Percentiles rank a stretch among this genome's conserved stretches.
Evolutionary conservation across 2,113 vertebrate species (phyloP).

Genomic region (Poecilia latipinna): DNA sequence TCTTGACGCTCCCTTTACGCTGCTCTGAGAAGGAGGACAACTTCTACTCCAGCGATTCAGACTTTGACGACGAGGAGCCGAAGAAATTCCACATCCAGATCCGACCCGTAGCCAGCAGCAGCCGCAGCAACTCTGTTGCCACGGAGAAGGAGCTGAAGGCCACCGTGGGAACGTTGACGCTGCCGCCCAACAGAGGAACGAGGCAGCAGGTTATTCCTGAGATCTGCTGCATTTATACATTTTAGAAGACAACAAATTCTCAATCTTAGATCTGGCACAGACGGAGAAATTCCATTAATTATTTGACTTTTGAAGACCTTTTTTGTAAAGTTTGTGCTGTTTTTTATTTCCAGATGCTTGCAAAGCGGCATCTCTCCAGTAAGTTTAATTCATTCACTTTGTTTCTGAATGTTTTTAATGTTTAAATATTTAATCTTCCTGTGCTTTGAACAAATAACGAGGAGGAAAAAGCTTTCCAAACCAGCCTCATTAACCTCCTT

Average conservation of each 20-base stretch:
- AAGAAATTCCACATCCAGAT: constrained; percentile 92
- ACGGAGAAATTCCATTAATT: no score
- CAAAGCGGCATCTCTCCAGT: constrained; percentile 86
- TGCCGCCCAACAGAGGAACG: constrained; percentile 84
- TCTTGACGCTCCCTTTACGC: constrained; percentile 83
- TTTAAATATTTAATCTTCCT: no score
- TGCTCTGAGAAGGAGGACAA: constrained; percentile 79
- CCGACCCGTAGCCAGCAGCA: constrained; percentile 81
- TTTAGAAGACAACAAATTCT: not conserved
- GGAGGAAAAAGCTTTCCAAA: not conserved
- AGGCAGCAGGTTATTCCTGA: constrained; percentile 45
- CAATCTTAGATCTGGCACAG: not conserved
- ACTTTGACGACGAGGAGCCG: constrained; percentile 93
- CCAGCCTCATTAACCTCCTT: not conserved
- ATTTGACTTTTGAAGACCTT: not conserved
- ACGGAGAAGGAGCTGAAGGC: constrained; percentile 88
- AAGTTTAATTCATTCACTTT: constrained; percentile 64
- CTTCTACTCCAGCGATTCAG: constrained; percentile 92
- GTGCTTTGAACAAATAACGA: not conserved
- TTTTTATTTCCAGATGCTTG: constrained; percentile 76
- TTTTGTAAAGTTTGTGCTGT: not conserved
- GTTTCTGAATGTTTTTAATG: not conserved
- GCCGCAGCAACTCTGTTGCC: constrained; percentile 74
- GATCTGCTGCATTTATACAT: not conserved
- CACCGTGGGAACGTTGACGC: constrained; percentile 87